Evolutionary conservation across 2,113 vertebrate species (phyloP), one percentile per base, ranked within the genome.

Genomic region (Semicossyphus pulcher): DNA sequence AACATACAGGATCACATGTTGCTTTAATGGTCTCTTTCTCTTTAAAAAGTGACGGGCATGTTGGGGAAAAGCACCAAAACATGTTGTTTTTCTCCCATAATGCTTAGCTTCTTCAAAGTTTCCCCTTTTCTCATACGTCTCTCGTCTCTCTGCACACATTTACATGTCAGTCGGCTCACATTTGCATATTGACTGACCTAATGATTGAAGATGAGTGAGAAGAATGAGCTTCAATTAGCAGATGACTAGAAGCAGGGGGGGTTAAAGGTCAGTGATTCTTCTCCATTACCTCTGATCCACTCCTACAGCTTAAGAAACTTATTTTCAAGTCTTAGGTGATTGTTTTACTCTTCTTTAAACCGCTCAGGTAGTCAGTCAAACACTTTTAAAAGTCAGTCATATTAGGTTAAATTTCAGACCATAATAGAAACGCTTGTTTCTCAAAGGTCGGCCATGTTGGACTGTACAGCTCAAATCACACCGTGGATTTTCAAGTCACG

Each of bases 191-290:
- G 54, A 60, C 29, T 25, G 58, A 61, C 25, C 28, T 28, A 53
- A 31, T 32, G 53, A 53, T 21, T 44, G 54, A 56, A 54, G 73
- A 64, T 25, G 20, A 58, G 23, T n/a, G 52, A 62, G 14, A 7
- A n/a, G 21, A 60, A 73, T 36, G 16, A 56, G 54, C 34, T 51
- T 73, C 44, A 57, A 51, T 81, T 36, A 49, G 23, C 34, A 54
- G 42, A 14, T n/a, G 45, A 72, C 1, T 0, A 10, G 14, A 75
- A 16, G 21, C 28, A 31, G 25, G 3, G 10, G 34, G 49, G 32
- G 8, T 25, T 36, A 61, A 60, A 53, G 69, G 64, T 62, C 67
- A 37, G 26, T 5, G 26, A 26, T 44, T 12, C 32, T 21, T 42
- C n/a, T 67, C 26, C 52, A 28, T 66, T 51, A 25, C 15, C 20